A percentile compares a stretch with the other conserved stretches of the same genome.
Evolutionary conservation across 2,797 vertebrate species (phyloP).

Genomic region (Emys orbicularis): DNA sequence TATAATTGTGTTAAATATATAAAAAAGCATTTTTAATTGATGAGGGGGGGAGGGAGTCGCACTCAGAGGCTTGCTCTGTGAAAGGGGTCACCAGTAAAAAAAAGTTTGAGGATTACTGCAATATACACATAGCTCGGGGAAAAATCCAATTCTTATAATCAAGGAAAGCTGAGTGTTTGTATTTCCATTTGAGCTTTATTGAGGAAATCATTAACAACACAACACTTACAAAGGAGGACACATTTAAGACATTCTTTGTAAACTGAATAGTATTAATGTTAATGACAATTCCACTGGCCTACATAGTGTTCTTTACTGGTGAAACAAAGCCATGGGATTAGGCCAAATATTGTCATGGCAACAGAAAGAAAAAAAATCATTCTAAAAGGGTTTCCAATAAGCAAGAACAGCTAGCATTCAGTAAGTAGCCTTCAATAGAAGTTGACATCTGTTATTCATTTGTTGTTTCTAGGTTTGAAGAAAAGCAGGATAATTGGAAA

Average conservation of each 20-base stretch:
- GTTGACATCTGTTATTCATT: slow-evolving; percentile 84
- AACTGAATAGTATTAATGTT: slow-evolving; percentile 68
- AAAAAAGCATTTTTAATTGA: too few species aligned
- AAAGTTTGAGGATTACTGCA: background rate
- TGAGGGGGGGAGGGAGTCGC: too few species aligned
- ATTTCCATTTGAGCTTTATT: slow-evolving; percentile 20
- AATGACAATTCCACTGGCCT: slow-evolving; percentile 74
- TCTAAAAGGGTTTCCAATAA: slow-evolving; percentile 78
- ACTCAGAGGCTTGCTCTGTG: too few species aligned
- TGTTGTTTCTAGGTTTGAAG: slow-evolving; percentile 80
- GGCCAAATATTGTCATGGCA: slow-evolving; percentile 81
- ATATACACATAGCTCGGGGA: background rate
- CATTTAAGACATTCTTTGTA: slow-evolving; percentile 56
- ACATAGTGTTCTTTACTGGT: slow-evolving; percentile 70
- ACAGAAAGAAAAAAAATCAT: slow-evolving; percentile 78
- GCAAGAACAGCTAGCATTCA: slow-evolving; percentile 76
- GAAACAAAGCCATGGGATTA: slow-evolving; percentile 71
- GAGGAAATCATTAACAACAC: slow-evolving; percentile 40
- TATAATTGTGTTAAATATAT: too few species aligned
- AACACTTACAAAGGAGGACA: slow-evolving; percentile 48
- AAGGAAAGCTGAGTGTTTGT: slow-evolving; percentile 2
- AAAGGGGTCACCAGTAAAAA: too few species aligned
- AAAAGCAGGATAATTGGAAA: slow-evolving; percentile 82
- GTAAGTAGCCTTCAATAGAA: slow-evolving; percentile 78
- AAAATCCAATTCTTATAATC: background rate